A percentile compares a stretch with the other conserved stretches of the same genome.
phyloP scores from a whole-genome alignment of 2,113 vertebrate genomes.

The Lipotes vexillifer region DNA sequence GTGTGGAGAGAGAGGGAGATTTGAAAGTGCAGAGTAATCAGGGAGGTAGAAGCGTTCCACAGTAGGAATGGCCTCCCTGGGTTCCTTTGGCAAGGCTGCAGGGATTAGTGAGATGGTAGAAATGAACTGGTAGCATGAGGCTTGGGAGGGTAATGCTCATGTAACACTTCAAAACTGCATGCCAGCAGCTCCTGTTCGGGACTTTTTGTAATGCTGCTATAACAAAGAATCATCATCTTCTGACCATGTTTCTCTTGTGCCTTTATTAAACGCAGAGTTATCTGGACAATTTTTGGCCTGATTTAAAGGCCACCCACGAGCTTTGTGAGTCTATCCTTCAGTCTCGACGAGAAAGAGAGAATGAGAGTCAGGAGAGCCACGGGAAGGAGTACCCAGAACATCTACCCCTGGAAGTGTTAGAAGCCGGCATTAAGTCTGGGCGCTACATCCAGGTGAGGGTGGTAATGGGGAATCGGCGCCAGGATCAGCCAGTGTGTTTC shows the following conservation, averaged over 20 bases:
- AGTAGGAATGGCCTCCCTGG: not conserved
- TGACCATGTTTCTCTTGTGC: not conserved
- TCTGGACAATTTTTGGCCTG: slow-evolving; percentile 92
- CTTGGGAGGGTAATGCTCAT: not conserved
- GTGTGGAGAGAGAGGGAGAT: not conserved
- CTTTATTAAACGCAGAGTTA: slow-evolving; percentile 83
- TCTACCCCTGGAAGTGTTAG: slow-evolving; percentile 86
- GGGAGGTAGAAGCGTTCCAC: not conserved
- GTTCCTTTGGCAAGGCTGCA: not conserved
- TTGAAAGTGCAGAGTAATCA: not conserved
- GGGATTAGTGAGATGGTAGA: not conserved
- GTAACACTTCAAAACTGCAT: not conserved
- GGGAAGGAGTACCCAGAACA: slow-evolving; percentile 90
- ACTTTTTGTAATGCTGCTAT: not conserved
- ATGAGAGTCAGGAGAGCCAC: slow-evolving; percentile 83
- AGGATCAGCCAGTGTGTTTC: not conserved
- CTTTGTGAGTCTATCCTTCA: slow-evolving; percentile 90
- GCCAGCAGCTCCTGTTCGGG: not conserved
- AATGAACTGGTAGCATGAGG: not conserved
- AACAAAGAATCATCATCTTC: not conserved
- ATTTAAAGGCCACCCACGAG: slow-evolving; percentile 87
- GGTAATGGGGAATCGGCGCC: rapidly evolving
- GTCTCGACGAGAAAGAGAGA: slow-evolving; percentile 85
- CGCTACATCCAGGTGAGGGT: slow-evolving; percentile 87
- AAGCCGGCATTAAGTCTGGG: slow-evolving; percentile 95